These are phyloP conservation scores for Myoxocephalus aenaeus DNA, from an alignment of 2,797 vertebrate genomes.

Conservation along the genomic window DNA sequence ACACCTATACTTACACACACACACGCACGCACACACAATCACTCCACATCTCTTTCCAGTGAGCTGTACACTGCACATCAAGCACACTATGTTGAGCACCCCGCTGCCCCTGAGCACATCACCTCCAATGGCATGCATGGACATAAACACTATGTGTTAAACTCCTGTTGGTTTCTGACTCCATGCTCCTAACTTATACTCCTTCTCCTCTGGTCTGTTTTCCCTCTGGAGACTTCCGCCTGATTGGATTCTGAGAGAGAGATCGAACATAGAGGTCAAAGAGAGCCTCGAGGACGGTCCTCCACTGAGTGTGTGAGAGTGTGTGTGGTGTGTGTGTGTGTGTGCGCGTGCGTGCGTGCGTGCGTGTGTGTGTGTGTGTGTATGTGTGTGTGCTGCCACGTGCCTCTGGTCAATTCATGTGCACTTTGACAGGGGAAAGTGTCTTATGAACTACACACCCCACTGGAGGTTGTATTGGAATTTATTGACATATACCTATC, in stretches of 20 bases:
- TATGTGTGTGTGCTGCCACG: not conserved
- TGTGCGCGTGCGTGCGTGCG: conserved; percentile 3
- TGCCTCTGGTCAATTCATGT: conserved; percentile 51
- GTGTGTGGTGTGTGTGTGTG: conserved; percentile 9
- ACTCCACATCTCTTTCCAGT: conserved; percentile 24
- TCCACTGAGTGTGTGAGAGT: conserved; percentile 36
- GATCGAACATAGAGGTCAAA: conserved; percentile 81
- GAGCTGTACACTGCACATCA: not conserved
- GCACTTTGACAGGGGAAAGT: conserved; percentile 43
- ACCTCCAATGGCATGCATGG: conserved; percentile 19
- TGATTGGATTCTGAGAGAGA: conserved; percentile 81
- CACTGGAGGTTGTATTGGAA: conserved; percentile 34
- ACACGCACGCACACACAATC: not conserved
- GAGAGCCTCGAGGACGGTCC: conserved; percentile 72
- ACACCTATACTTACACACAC: not conserved
- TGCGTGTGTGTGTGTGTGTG: conserved; percentile 8
- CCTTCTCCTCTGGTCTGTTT: conserved; percentile 50
- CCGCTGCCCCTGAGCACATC: conserved; percentile 30
- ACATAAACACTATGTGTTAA: conserved; percentile 48
- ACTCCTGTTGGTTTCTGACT: conserved; percentile 69
- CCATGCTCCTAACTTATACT: conserved; percentile 46
- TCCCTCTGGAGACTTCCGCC: conserved; percentile 71
- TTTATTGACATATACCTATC: conserved; percentile 52
- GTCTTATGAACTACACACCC: conserved; percentile 39
- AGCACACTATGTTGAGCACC: conserved; percentile 1